These are phyloP conservation scores for Lordiphosa clarofinis DNA, from an alignment of 1,140 invertebrate species.

Conservation along the genomic window DNA sequence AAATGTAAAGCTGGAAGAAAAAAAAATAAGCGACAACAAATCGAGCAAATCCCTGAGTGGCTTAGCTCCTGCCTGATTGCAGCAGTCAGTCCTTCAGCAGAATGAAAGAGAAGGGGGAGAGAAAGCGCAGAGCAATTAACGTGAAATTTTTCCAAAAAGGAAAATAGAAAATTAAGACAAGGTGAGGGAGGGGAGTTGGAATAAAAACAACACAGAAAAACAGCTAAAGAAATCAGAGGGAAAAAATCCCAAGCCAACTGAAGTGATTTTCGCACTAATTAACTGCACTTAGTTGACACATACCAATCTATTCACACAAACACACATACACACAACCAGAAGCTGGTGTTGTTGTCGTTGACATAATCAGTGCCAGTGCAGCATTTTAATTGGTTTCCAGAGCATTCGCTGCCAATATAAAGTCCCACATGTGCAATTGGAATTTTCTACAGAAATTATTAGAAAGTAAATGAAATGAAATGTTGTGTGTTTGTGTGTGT, in stretches of 20 bases:
- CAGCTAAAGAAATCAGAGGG: slow-evolving; percentile 52
- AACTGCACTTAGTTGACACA: slow-evolving; percentile 78
- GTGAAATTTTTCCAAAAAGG: slow-evolving; percentile 66
- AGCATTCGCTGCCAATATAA: slow-evolving; percentile 62
- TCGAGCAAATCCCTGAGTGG: slow-evolving; percentile 68
- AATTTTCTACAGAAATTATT: slow-evolving; percentile 76
- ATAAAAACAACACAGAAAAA: slow-evolving; percentile 43
- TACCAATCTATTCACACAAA: slow-evolving; percentile 71
- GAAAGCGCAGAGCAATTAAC: slow-evolving; percentile 61
- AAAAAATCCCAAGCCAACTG: slow-evolving; percentile 70
- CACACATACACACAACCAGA: slow-evolving; percentile 7
- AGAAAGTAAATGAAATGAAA: slow-evolving; percentile 75
- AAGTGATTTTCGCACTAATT: slow-evolving; percentile 78
- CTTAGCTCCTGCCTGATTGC: slow-evolving; percentile 44
- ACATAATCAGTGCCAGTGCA: slow-evolving; percentile 71
- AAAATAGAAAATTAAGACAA: slow-evolving; percentile 16
- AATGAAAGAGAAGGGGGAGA: slow-evolving; percentile 38
- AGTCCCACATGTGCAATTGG: slow-evolving; percentile 76
- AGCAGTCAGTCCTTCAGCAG: slow-evolving; percentile 34
- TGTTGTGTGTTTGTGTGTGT: slow-evolving; percentile 19
- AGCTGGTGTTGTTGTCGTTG: slow-evolving; percentile 28
- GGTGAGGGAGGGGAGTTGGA: slow-evolving; percentile 2
- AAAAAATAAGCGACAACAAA: slow-evolving; percentile 50
- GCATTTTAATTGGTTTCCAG: slow-evolving; percentile 76
- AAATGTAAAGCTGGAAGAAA: slow-evolving; percentile 2